A percentile compares a stretch with the other conserved stretches of the same genome.
phyloP scores from a whole-genome alignment of 2,888 invertebrate genomes.

The Pilophorus perplexus region DNA sequence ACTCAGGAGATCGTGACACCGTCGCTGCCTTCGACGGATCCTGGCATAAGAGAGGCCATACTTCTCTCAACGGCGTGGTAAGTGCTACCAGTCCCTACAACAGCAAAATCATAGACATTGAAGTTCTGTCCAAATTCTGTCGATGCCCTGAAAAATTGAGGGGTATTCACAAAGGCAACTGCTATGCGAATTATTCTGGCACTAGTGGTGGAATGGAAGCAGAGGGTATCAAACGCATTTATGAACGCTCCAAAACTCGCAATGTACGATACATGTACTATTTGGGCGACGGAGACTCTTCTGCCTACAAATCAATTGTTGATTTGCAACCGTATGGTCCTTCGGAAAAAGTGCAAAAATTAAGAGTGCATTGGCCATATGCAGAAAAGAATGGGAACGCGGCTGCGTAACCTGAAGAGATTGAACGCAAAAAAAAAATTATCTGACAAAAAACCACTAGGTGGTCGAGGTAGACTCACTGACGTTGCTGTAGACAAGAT shows the following conservation, averaged over 20 bases:
- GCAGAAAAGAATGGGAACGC: constrained; percentile 38
- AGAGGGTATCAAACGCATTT: neutral
- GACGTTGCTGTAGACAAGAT: neutral
- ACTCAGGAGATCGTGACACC: neutral
- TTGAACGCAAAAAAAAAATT: constrained; percentile 15
- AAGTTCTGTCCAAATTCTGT: neutral
- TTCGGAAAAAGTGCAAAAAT: constrained; percentile 1
- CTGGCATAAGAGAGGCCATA: neutral
- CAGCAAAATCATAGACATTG: neutral
- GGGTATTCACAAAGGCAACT: too few species aligned
- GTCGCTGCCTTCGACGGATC: neutral
- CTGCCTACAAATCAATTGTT: constrained; percentile 14
- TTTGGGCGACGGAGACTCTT: constrained; percentile 41
- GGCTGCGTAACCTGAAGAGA: neutral
- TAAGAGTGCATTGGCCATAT: constrained; percentile 29
- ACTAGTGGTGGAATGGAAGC: constrained; percentile 30
- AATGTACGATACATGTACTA: constrained; percentile 38
- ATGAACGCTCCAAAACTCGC: too few species aligned
- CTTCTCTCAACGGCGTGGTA: neutral
- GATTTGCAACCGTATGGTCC: constrained; percentile 17
- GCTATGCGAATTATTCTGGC: constrained; percentile 27
- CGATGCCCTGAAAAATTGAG: too few species aligned
- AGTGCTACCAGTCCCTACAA: neutral
- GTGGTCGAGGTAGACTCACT: constrained; percentile 33
- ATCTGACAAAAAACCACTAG: constrained; percentile 34